Evolutionary conservation across 2,797 vertebrate species (phyloP).

Genomic region (Halcyon badia): DNA sequence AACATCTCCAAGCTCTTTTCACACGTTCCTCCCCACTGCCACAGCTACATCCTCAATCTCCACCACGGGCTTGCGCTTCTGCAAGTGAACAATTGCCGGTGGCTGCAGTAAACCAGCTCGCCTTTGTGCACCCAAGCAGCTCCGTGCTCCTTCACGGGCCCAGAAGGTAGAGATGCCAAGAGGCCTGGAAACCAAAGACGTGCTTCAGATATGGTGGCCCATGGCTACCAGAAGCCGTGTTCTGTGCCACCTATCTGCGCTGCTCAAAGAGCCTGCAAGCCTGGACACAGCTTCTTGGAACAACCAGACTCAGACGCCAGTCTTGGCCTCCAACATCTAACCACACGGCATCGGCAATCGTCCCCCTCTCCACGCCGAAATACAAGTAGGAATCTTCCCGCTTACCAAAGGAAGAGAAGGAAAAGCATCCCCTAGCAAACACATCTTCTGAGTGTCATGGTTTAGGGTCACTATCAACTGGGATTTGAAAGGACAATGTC

Average conservation of each 20-base stretch:
- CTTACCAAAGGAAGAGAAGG: neutral
- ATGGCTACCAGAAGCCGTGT: accelerated
- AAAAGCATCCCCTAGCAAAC: neutral
- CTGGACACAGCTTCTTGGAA: neutral
- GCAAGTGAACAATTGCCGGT: neutral
- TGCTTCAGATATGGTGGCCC: neutral
- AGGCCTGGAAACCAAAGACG: accelerated
- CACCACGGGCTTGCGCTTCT: neutral
- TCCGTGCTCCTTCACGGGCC: accelerated
- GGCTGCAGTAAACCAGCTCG: accelerated
- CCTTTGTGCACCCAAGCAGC: neutral
- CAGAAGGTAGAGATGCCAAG: neutral
- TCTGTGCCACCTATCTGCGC: accelerated
- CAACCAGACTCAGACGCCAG: neutral
- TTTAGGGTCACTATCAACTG: neutral
- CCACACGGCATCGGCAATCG: neutral
- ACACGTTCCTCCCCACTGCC: conserved; percentile 16
- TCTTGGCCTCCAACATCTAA: neutral
- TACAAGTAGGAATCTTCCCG: neutral
- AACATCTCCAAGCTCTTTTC: conserved; percentile 63
- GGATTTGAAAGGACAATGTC: neutral
- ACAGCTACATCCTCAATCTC: conserved; percentile 7
- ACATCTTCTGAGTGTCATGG: neutral
- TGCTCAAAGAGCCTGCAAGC: neutral
- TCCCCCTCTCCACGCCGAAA: neutral